A percentile compares a stretch with the other conserved stretches of the same genome.
Evolutionary conservation across 2,888 invertebrate species (phyloP).

Genomic region (Cremastinae sp.): DNA sequence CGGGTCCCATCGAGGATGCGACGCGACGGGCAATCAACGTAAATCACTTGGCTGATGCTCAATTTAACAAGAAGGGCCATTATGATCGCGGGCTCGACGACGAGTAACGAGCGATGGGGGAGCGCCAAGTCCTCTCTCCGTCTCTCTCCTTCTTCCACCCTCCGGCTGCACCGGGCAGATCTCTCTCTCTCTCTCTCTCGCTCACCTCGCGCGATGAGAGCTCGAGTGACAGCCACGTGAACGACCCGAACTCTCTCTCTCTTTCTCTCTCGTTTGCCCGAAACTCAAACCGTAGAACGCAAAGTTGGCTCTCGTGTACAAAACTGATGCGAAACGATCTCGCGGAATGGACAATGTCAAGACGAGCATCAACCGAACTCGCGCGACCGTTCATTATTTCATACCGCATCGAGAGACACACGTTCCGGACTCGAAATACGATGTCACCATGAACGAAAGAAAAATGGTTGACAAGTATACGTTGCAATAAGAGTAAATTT

Average conservation of each 20-base stretch:
- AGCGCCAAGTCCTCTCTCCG: slow-evolving; percentile 51
- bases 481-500: no score
- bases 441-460: no score
- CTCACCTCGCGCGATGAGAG: slow-evolving; percentile 24
- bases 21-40: slow-evolving; percentile 79
- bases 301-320: not conserved
- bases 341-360: not conserved
- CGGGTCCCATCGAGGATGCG: slow-evolving; percentile 64
- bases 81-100: slow-evolving; percentile 74
- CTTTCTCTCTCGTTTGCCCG: slow-evolving; percentile 41
- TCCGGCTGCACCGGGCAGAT: not conserved
- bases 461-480: no score
- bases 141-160: slow-evolving; percentile 18
- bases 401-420: no score
- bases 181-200: not conserved
- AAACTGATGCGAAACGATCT: not conserved
- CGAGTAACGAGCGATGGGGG: slow-evolving; percentile 71
- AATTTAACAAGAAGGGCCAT: slow-evolving; percentile 80
- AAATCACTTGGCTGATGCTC: slow-evolving; percentile 80
- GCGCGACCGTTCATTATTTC: no score
- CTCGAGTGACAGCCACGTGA: slow-evolving; percentile 50
- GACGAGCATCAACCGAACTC: no score
- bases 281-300: slow-evolving; percentile 33
- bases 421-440: no score
- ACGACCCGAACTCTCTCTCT: slow-evolving; percentile 45